Base-by-base conservation (phyloP, 1,140 invertebrate genomes). In the Danaus melanippus region DNA sequence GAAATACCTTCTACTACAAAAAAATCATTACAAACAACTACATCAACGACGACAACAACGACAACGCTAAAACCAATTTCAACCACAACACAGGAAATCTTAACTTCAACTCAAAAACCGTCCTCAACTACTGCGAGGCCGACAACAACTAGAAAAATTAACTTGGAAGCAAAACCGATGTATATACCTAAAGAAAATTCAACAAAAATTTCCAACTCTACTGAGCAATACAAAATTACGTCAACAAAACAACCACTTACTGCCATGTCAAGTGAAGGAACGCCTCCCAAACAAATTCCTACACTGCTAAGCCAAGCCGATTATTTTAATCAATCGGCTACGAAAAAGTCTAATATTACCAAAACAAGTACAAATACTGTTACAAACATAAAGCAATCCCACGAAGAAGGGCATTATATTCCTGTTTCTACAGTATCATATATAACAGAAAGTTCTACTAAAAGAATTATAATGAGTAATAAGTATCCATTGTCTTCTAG, bases 351-450 rank as follows among this genome's bases (percentile, higher is more conserved):
- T 32, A 32, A 32, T 32, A 32, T 32, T 32, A 32, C 21, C 21
- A 32, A 32, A 32, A 32, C 21, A 32, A 32, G 21, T 32, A 7
- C 21, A 1, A 32, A 32, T 32, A 32, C 21, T 32, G 21, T 32
- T 32, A 5, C 21, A 8, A 5, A 32, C 21, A 32, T 32, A 32
- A 32, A 32, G 7, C 21, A 32, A 32, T 32, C 21, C 6, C 21
- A 32, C 21, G 21, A 32, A 32, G 21, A 32, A 32, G 21, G 21
- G 7, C 2, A 32, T 32, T 32, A 32, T 32, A 32, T 74, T 46
- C 79, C 81, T 47, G 40, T 69, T 46, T 76, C 79, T 17, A 75
- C 70, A 50, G 50, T 64, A 9, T 50, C 66, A 12, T 71, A 74
- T 58, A 55, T 70, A 2, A 74, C 64, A 32, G 65, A 71, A 21